Base-by-base conservation (phyloP, 2,888 invertebrate genomes). In the Sipunculus nudus region DNA sequence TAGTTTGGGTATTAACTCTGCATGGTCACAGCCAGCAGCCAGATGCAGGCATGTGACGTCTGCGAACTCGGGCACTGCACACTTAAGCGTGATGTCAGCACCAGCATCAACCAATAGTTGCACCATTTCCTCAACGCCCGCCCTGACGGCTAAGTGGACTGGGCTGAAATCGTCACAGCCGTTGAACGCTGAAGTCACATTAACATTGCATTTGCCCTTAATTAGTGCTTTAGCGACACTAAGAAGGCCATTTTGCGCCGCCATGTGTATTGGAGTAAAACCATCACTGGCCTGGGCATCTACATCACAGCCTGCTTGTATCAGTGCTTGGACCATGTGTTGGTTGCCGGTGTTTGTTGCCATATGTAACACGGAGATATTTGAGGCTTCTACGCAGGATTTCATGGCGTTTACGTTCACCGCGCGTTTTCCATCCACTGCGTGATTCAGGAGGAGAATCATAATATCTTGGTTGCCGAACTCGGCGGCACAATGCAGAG, bases 1-100 rank as follows among this genome's bases (percentile, higher is more conserved):
- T 48, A 78, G 62, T 2, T 67, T 32, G 40, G 68, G 68, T 0
- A 72, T 66, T 16, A 73, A 64, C 1, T 71, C 59, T 19, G 49
- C 39, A 43, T 75, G 73, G 21, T 65, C 67, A 39, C 63, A 53
- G 32, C 63, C 63, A 31, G 67, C 70, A 3, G 72, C 71, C 40
- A 68, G 53, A 38, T 67, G 70, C 28, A 73, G 49, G 3, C 69
- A 59, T n/a, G 68, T 67, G 53, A 68, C 63, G 10, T 47, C 59
- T 2, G 49, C 55, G 32, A 67, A 57, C 8, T 67, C 53, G 6
- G 59, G 52, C 25, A 72, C 53, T 29, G 48, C 48, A 1, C 71
- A 71, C 6, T 52, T 57, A 3, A 52, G 40, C 35, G 67, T 65
- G 3, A 65, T 59, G 19, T 71, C 64, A 29, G 55, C 61, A 26